Evolutionary conservation across 2,888 invertebrate genomes (phyloP).

Genomic region (Dichetophora obliterata): DNA sequence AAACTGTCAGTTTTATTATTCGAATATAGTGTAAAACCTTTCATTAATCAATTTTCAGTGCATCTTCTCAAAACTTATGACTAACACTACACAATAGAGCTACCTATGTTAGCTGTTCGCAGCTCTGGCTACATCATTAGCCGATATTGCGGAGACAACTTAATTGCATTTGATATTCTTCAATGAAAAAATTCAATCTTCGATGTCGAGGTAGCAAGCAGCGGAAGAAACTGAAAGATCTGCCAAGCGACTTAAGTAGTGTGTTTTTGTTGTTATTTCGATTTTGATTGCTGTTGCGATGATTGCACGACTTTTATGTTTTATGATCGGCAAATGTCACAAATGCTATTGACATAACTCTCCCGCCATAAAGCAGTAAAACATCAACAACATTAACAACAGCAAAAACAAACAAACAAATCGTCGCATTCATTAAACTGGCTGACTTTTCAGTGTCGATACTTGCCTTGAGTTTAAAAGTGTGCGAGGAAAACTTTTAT

Average conservation of each 20-base stretch:
- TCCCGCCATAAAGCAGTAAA: neutral
- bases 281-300: constrained; percentile 25
- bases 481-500: neutral
- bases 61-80: too few species aligned
- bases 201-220: neutral
- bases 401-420: neutral
- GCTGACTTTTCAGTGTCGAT: neutral
- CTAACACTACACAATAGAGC: too few species aligned
- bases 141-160: neutral
- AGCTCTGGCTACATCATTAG: too few species aligned
- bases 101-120: too few species aligned
- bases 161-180: neutral
- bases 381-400: neutral
- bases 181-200: constrained; percentile 3
- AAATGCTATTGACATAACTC: constrained; percentile 51
- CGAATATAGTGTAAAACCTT: too few species aligned
- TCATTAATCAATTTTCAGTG: too few species aligned
- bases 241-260: neutral
- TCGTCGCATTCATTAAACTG: constrained; percentile 15
- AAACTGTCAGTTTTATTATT: too few species aligned
- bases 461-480: neutral
- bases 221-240: too few species aligned
- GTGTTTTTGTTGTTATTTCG: neutral
- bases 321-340: constrained; percentile 53
- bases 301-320: constrained; percentile 34